Base-by-base conservation (phyloP, 2,113 vertebrate species). In the Ia io region DNA sequence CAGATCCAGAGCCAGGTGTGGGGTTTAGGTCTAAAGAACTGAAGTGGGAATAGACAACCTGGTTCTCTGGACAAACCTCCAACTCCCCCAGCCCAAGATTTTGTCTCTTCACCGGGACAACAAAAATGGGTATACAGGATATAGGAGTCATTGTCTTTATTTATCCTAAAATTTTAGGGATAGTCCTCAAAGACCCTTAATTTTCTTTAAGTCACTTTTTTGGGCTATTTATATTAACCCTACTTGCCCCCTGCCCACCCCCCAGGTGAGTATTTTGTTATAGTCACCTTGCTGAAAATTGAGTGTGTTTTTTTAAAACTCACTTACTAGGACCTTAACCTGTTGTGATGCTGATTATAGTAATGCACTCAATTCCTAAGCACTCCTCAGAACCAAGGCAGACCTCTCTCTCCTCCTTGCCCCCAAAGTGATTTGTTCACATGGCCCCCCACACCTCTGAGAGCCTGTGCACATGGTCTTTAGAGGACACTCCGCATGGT, bases 61-160 rank as follows among this genome's bases (percentile, higher is more conserved):
- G 16, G 40, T 65, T 90, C n/a, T 77, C 23, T 78, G 67, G 53
- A 23, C 3, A 93, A 73, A 79, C 16, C 47, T 84, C 13, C 8
- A 13, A 59, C 11, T 49, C 44, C 25, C 10, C 12, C 12, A 84
- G 42, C 12, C 22, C 13, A n/a, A 78, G 59, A 61, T 82, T 73
- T 84, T 84, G 25, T 84, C 69, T 69, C 25, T 78, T 82, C 59
- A 74, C 8, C 9, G 23, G 20, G 20, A 61, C 22, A 61, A 6
- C 9, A 83, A 44, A 91, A 89, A 17, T 3, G 0, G 40, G 10
- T n/a, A 10, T 1, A 30, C 6, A 22, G 6, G 11, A 28, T 53
- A 17, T 0, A 20, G 23, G 16, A 12, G 5, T 63, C 22, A 18
- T 47, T 0, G 0, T 30, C 5, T 10, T 40, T 28, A n/a, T 20